Percentiles rank a stretch among this genome's conserved stretches.
These are phyloP conservation scores for Coturnix japonica DNA, from an alignment of 2,113 vertebrate species.

Conservation along the genomic window DNA sequence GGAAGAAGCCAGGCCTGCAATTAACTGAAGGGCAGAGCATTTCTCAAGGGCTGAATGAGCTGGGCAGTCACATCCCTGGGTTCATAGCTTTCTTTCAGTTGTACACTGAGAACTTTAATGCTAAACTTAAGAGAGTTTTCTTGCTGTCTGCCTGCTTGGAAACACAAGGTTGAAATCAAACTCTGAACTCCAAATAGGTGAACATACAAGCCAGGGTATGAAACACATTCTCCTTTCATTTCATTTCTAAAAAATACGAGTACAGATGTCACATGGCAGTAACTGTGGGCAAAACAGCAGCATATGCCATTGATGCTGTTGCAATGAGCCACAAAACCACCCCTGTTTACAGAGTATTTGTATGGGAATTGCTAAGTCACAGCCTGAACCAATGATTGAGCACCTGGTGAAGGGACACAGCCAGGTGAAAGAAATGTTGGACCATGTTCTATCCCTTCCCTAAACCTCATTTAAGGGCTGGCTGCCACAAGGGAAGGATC, in stretches of 20 bases:
- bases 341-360: not conserved
- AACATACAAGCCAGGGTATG: fast-evolving
- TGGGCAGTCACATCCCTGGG: not conserved
- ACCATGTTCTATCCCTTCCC: too few species aligned
- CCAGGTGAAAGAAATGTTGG: too few species aligned
- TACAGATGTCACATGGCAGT: not conserved
- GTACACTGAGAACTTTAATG: not conserved
- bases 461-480: too few species aligned
- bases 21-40: not conserved
- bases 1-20: not conserved
- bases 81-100: not conserved
- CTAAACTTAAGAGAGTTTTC: not conserved
- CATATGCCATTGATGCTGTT: not conserved
- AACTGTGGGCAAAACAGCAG: not conserved
- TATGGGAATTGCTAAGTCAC: too few species aligned
- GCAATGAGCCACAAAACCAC: not conserved
- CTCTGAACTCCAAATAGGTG: not conserved
- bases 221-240: not conserved
- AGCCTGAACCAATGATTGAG: too few species aligned
- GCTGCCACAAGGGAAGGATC: too few species aligned
- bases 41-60: not conserved
- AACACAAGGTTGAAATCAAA: not conserved
- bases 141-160: not conserved
- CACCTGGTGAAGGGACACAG: too few species aligned
- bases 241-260: not conserved